Base-by-base conservation (phyloP, 1,140 invertebrate genomes). In the Bombus huntii region DNA sequence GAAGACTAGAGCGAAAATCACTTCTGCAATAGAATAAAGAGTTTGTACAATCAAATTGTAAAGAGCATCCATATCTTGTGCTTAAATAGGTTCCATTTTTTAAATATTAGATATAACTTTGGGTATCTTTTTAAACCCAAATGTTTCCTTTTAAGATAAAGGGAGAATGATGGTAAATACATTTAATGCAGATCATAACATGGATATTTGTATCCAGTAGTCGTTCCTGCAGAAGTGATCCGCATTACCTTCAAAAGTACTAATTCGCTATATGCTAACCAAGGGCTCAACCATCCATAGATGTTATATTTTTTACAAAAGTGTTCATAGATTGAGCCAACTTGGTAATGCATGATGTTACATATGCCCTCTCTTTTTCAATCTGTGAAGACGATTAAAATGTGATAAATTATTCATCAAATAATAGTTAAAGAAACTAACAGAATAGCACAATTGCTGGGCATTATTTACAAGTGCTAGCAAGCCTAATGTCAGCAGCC, bases 401-500 rank as follows among this genome's bases (percentile, higher is more conserved):
- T 95, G 93, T 94, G 93, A 94, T 94, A 94, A 94, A 95, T 94
- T 94, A 95, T 94, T 94, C 94, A 94, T 94, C 93, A 94, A 94
- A 93, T 93, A 95, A 94, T 94, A 95, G 92, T 93, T 94, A 93
- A 93, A 90, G 89, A 92, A 92, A 91, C 86, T 91, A 93, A 93
- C 92, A 92, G 93, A 94, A 95, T 94, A 94, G 94, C 94, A 94
- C 93, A 94, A 94, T 95, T 94, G 93, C 93, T 94, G 92, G 93
- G 94, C 94, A 94, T 95, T 94, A 95, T 94, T 95, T 94, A 94
- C 92, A 95, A 95, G 94, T 95, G 94, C 94, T 94, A 94, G 93
- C 93, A 94, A 94, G 94, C 93, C 93, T 94, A 94, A 92, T 91
- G 90, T 93, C 91, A 90, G 92, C 91, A 93, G 91, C 92, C 92